Base-by-base conservation (phyloP, 1,140 invertebrate genomes). In the Drosophila biarmipes region DNA sequence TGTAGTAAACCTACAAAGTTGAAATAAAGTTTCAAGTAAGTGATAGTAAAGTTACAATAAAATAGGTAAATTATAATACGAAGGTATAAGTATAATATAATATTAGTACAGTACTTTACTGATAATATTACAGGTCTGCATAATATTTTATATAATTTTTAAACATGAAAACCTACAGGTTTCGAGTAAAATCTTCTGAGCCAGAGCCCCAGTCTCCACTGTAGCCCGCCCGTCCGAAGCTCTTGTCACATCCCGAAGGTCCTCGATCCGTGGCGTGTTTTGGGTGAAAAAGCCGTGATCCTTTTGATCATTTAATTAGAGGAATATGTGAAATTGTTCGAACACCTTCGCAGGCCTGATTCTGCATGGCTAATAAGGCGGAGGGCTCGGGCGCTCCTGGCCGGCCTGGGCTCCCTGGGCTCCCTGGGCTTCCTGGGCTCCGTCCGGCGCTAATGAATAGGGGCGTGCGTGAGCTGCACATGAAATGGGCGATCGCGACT, bases 291-390 rank as follows among this genome's bases (percentile, higher is more conserved):
- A 87, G n/a, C 78, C 67, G 82, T 87, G 82, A 87, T 82, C 75
- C 78, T 89, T 85, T 89, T 89, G 84, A 89, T 89, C 80, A 78
- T 89, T 89, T 89, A 89, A 89, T 89, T 90, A 90, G 85, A 84
- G 80, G 66, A 84, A 89, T 89, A 78, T 80, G 84, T 90, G 85
- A 90, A 89, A 89, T 89, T 90, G 85, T 90, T 89, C 66, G 85
- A 90, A 89, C 84, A 89, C 84, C 84, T 89, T 78, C 57, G 24
- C 21, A 49, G 54, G 61, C 46, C 84, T 57, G 54, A 77, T 68
- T 84, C 84, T 90, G 84, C 76, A 90, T 89, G 89, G 64, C 84
- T 84, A 89, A 89, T 89, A 80, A 89, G 84, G 58, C 31, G 35
- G 58, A 62, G 57, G 24, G 24, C 5, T 7, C 52, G 34, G 58